Conservation (phyloP, 2,888 invertebrate genomes). For the Cecidostiba fungosa region DNA sequence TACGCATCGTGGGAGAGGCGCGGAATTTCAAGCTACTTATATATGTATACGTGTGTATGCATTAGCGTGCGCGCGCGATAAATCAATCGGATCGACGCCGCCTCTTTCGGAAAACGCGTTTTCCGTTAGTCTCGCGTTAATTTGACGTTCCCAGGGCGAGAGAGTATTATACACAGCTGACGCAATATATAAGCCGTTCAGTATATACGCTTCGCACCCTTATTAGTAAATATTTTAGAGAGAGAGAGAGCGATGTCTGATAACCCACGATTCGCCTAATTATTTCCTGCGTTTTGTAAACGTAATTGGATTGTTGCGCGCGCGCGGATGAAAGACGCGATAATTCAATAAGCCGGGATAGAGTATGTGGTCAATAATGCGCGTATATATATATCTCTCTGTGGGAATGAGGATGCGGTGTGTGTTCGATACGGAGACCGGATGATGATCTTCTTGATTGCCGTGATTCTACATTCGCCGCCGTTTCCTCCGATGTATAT, state of each 20-base stretch:
- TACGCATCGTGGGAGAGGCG: not conserved
- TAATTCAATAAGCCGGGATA: conserved; percentile 50
- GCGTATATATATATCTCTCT: not conserved
- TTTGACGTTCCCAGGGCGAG: conserved; percentile 45
- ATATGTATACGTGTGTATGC: too few relatives aligned
- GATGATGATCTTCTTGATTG: too few relatives aligned
- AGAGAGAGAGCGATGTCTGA: conserved; percentile 4
- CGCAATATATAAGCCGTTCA: conserved; percentile 11
- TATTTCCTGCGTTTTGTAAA: conserved; percentile 47
- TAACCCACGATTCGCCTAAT: conserved; percentile 52
- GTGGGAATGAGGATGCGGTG: not conserved
- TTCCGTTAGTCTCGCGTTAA: conserved; percentile 30
- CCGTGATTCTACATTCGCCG: too few relatives aligned
- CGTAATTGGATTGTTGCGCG: not conserved
- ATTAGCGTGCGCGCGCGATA: not conserved
- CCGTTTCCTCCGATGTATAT: too few relatives aligned
- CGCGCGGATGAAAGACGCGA: not conserved
- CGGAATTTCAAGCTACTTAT: not conserved
- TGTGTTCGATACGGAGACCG: not conserved
- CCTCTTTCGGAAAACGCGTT: not conserved
- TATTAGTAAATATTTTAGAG: conserved; percentile 54
- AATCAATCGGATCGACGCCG: not conserved
- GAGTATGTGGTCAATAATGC: not conserved
- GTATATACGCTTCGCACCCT: conserved; percentile 47
- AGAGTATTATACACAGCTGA: not conserved